Base-by-base conservation (phyloP, 2,113 vertebrate genomes). In the Drymodes brunneopygia region DNA sequence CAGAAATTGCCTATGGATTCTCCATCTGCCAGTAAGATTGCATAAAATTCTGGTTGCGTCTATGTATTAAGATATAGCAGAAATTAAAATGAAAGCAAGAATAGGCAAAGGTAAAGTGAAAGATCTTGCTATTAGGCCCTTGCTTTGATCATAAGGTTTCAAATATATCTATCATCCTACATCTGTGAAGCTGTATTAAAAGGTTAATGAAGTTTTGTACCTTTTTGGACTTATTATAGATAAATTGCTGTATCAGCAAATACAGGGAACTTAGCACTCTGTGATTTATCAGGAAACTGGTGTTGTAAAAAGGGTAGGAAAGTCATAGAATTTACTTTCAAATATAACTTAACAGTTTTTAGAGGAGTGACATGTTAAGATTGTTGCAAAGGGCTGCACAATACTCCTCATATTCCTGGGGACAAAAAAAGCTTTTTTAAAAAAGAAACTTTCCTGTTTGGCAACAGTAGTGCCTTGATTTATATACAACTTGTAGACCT, bases 161-260 rank as follows among this genome's bases (percentile, higher is more conserved):
- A 95, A 96, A 95, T 81, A 16, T 96, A 97, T 97, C 96, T 97
- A 96, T 96, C 92, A 92, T 29, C 73, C 92, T 86, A 90, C 92
- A 97, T 98, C 97, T 97, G 97, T 97, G 93, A 97, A 92, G 86
- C 91, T 89, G 81, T 95, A 97, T 98, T 98, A 98, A 97, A 98
- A 98, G 97, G 97, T 98, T 98, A 98, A 98, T 98, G 97, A 98
- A 97, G 95, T 97, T 97, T 97, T 97, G 89, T 97, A 95, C 96
- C 93, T 98, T 96, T 97, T 95, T 95, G 88, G 92, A 95, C 80
- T 96, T 97, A 88, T 67, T 96, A 96, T 58, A 96, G 93, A 88
- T 96, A 97, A 98, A 96, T 92, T 97, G 92, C 95, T 95, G 81
- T 62, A 81, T 97, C 97, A 98, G 97, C 95, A 98, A 97, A 97